A percentile compares a stretch with the other conserved stretches of the same genome.
These are phyloP conservation scores for Sphaeramia orbicularis DNA, from an alignment of 2,797 vertebrate genomes.

Conservation along the genomic window DNA sequence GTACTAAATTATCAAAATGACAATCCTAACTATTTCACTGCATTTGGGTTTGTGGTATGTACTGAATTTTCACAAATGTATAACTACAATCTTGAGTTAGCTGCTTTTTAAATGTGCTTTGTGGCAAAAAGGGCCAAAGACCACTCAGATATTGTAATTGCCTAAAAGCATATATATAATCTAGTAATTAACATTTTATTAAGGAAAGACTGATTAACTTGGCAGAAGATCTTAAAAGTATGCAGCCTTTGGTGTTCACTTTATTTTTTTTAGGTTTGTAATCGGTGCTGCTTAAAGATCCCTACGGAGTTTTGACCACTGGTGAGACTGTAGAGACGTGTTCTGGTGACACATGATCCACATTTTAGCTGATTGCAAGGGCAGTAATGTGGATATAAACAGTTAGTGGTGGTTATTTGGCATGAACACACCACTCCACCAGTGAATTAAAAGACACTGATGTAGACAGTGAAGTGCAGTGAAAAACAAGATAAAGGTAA, in stretches of 20 bases:
- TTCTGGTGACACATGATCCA: neutral
- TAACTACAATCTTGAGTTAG: constrained; percentile 42
- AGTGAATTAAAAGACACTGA: no score
- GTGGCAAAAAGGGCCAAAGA: constrained; percentile 69
- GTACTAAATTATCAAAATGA: constrained; percentile 74
- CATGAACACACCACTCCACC: no score
- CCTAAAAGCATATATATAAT: constrained; percentile 17
- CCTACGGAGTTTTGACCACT: constrained; percentile 46
- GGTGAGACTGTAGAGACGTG: constrained; percentile 20
- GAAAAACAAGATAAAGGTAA: no score
- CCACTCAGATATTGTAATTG: constrained; percentile 15
- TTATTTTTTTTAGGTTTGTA: constrained; percentile 3
- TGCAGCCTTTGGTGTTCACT: constrained; percentile 7
- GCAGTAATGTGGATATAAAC: no score
- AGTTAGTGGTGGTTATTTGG: no score
- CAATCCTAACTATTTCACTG: constrained; percentile 80
- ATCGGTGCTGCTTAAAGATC: constrained; percentile 60
- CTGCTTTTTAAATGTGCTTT: constrained; percentile 50
- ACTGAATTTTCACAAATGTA: constrained; percentile 19
- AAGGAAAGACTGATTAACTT: neutral
- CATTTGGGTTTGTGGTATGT: constrained; percentile 36
- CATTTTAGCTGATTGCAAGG: no score
- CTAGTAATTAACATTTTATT: neutral
- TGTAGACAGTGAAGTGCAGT: no score
- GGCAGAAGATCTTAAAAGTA: constrained; percentile 6